Evolutionary conservation across 2,113 vertebrate species (phyloP).

Genomic region (Phylloscopus trochiloides): DNA sequence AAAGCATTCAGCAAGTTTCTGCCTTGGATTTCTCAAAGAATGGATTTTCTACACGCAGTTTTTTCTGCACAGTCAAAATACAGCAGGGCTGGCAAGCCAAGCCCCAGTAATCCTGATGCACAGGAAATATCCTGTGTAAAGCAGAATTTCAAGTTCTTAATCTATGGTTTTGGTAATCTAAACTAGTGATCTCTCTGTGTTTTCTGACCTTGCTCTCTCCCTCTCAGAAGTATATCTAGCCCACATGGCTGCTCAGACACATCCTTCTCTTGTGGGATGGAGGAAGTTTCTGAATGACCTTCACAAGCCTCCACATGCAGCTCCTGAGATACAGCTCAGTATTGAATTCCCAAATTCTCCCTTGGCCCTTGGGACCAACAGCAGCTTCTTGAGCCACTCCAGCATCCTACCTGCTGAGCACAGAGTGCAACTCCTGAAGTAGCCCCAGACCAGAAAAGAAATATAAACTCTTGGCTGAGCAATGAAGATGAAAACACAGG

Average conservation of each 20-base stretch:
- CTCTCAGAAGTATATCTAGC: not conserved
- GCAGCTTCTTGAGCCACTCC: not conserved
- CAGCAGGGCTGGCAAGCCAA: not conserved
- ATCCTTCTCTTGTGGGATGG: not conserved
- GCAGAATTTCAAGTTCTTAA: not conserved
- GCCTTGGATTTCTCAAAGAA: not conserved
- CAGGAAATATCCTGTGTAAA: not conserved
- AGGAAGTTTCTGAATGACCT: not conserved
- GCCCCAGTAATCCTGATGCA: not conserved
- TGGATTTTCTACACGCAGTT: not conserved
- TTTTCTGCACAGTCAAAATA: not conserved
- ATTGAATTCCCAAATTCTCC: not conserved
- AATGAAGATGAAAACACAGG: not conserved
- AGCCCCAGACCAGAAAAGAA: not conserved
- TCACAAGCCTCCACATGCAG: not conserved
- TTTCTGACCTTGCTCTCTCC: not conserved
- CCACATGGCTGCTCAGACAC: accelerated
- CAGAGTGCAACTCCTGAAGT: not conserved
- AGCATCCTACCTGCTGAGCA: not conserved
- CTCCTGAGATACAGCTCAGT: not conserved
- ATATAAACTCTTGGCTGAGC: not conserved
- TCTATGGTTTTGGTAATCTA: not conserved
- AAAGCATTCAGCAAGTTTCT: not conserved
- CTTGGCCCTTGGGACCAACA: accelerated
- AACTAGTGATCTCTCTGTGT: not conserved